These are phyloP conservation scores for Lochmaea crataegi DNA, from an alignment of 2,888 invertebrate species.

Conservation along the genomic window DNA sequence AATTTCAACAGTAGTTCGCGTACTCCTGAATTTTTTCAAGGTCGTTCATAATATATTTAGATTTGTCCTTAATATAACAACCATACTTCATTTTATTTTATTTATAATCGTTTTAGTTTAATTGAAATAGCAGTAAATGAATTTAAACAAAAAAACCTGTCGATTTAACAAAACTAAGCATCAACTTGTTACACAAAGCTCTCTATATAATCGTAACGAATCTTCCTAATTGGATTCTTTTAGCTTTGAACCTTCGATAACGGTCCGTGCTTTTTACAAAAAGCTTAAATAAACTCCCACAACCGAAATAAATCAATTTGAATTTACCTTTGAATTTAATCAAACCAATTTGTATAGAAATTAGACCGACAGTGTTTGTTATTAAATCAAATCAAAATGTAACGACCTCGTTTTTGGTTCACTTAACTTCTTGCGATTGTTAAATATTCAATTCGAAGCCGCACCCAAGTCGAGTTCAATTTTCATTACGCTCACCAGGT, in stretches of 20 bases:
- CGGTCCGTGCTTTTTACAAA: not conserved
- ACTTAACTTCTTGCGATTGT: too few species aligned
- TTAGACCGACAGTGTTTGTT: not conserved
- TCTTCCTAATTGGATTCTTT: not conserved
- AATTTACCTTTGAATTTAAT: constrained; percentile 4
- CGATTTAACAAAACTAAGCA: not conserved
- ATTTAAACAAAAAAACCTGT: not conserved
- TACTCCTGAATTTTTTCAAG: too few species aligned
- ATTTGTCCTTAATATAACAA: too few species aligned
- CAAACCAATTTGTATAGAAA: not conserved
- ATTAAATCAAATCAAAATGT: not conserved
- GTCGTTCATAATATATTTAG: too few species aligned
- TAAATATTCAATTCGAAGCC: not conserved
- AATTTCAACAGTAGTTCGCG: too few species aligned
- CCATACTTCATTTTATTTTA: too few species aligned
- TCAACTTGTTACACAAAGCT: not conserved
- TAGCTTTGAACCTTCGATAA: constrained; percentile 1
- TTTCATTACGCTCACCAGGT: constrained; percentile 12
- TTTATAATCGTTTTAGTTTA: too few species aligned
- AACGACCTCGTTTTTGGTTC: not conserved
- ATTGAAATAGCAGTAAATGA: too few species aligned
- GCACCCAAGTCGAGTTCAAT: not conserved
- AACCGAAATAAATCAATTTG: constrained; percentile 3
- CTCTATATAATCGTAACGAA: not conserved
- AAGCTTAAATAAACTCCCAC: not conserved